phyloP scores from a whole-genome alignment of 2,797 vertebrate genomes.

The Sebastes matsubarae region DNA sequence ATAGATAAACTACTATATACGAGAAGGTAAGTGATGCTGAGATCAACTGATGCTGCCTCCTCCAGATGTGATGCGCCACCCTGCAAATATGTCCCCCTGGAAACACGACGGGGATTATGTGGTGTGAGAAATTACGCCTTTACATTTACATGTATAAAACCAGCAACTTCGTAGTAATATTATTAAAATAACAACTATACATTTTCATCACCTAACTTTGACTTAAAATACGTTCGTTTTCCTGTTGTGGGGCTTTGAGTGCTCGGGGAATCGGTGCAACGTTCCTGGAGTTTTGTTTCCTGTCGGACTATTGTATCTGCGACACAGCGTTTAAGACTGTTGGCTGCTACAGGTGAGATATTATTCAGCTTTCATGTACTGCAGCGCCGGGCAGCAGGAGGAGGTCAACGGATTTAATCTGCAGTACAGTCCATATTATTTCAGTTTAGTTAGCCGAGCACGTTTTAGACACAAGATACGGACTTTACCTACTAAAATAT shows the following conservation, averaged over 20 bases:
- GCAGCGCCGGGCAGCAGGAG: background rate
- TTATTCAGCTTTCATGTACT: background rate
- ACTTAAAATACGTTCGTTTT: background rate
- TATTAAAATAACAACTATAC: accelerated
- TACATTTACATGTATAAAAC: background rate
- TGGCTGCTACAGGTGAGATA: conserved; percentile 36
- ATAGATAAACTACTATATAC: background rate
- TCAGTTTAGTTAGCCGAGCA: accelerated
- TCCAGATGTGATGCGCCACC: conserved; percentile 50
- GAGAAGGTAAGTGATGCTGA: conserved; percentile 32
- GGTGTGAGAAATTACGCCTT: background rate
- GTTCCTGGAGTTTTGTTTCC: conserved; percentile 45
- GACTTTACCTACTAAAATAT: background rate
- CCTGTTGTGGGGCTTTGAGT: background rate
- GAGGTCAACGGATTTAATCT: conserved; percentile 27
- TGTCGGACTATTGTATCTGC: conserved; percentile 43
- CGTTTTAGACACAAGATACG: background rate
- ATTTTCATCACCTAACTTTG: accelerated
- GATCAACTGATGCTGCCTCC: conserved; percentile 55
- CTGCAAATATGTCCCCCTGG: conserved; percentile 40
- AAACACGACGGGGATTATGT: conserved; percentile 6
- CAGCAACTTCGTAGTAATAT: accelerated
- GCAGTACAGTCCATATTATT: background rate
- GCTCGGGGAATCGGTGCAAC: background rate
- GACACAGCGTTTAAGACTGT: conserved; percentile 34